phyloP scores from a whole-genome alignment of 2,888 invertebrate genomes.

The Hypomecis punctinalis region DNA sequence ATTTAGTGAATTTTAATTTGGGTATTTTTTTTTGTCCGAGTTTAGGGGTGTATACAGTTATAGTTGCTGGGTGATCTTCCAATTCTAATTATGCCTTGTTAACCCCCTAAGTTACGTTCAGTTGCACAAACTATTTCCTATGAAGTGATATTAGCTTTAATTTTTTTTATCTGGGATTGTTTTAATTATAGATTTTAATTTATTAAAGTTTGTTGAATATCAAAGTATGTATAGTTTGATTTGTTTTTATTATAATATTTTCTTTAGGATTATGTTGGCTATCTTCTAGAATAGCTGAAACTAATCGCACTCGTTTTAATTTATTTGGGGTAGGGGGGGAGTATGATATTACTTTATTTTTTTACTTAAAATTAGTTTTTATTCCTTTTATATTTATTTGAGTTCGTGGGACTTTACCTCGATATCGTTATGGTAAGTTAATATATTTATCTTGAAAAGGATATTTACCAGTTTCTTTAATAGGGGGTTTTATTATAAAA shows the following conservation, averaged over 20 bases:
- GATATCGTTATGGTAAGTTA: conserved; percentile 90
- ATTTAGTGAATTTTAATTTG: conserved; percentile 84
- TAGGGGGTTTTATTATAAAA: conserved; percentile 77
- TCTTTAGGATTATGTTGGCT: conserved; percentile 85
- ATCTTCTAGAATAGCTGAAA: conserved; percentile 87
- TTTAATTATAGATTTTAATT: too few relatives aligned
- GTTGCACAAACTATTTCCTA: conserved; percentile 91
- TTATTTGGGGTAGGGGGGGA: conserved; percentile 86
- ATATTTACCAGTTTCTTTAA: conserved; percentile 87
- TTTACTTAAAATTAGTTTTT: conserved; percentile 84
- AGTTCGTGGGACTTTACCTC: conserved; percentile 88
- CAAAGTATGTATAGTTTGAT: conserved; percentile 17
- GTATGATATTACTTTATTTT: conserved; percentile 71
- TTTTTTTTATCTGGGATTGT: too few relatives aligned
- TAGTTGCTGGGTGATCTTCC: conserved; percentile 88
- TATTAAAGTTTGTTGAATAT: too few relatives aligned
- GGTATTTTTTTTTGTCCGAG: conserved; percentile 86
- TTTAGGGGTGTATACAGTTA: conserved; percentile 86
- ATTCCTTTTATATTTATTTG: conserved; percentile 87
- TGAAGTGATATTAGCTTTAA: conserved; percentile 84
- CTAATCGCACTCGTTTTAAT: conserved; percentile 87
- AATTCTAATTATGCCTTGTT: conserved; percentile 90
- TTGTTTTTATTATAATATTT: conserved; percentile 66
- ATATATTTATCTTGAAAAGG: conserved; percentile 88
- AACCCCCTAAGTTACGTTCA: conserved; percentile 86